Percentiles rank a stretch among this genome's conserved stretches.
Conservation (phyloP, 1,140 invertebrate genomes). For the Pentalonia nigronervosa region DNA sequence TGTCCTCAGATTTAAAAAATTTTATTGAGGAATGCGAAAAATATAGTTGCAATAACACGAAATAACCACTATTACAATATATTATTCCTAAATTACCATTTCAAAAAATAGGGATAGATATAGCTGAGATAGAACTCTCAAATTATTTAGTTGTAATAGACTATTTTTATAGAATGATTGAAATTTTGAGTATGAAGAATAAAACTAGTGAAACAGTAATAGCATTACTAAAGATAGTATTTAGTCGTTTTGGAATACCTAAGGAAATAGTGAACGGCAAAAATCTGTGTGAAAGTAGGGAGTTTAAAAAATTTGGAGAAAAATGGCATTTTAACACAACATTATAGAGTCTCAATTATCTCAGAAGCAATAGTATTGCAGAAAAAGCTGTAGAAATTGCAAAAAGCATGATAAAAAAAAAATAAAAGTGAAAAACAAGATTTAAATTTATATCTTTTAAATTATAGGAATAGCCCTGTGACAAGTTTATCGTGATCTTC, state of each 20-base stretch:
- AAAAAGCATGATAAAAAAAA: constrained; percentile 58
- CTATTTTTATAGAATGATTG: no score
- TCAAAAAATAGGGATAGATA: no score
- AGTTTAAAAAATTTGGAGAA: background rate
- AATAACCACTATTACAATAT: no score
- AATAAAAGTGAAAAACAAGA: constrained; percentile 49
- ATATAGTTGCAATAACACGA: no score
- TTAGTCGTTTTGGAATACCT: constrained; percentile 49
- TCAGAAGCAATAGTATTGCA: constrained; percentile 59
- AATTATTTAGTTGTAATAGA: no score
- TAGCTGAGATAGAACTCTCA: no score
- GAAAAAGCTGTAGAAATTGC: constrained; percentile 59
- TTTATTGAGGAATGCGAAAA: no score
- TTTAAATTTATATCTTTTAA: constrained; percentile 49
- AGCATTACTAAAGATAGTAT: no score
- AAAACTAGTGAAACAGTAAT: no score
- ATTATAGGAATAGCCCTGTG: constrained; percentile 58
- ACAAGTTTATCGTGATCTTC: constrained; percentile 48
- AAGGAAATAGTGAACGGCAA: constrained; percentile 62
- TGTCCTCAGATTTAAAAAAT: no score
- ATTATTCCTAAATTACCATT: no score
- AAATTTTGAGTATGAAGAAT: no score
- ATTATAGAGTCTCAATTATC: constrained; percentile 47
- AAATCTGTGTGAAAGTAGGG: background rate
- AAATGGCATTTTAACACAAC: constrained; percentile 51